Evolutionary conservation across 2,888 invertebrate species (phyloP).

Genomic region (Leptodirus hochenwartii): DNA sequence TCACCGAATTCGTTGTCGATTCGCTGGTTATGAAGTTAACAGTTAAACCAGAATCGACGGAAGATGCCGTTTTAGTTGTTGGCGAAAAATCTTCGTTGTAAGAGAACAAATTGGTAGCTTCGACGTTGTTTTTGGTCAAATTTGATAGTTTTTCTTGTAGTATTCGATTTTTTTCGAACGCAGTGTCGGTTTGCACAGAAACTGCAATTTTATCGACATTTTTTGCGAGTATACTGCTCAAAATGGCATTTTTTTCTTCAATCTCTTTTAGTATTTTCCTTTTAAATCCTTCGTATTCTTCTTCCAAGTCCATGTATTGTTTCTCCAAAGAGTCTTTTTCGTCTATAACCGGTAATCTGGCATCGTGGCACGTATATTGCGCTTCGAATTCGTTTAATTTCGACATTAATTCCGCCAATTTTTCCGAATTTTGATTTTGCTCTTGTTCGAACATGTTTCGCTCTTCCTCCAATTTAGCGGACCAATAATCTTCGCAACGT

Average conservation of each 20-base stretch:
- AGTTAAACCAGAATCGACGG: slow-evolving; percentile 18
- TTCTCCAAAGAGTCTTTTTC: slow-evolving; percentile 55
- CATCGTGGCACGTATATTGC: slow-evolving; percentile 36
- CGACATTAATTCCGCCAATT: slow-evolving; percentile 49
- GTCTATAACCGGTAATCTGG: slow-evolving; percentile 55
- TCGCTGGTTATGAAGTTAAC: slow-evolving; percentile 8
- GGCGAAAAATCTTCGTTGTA: no score
- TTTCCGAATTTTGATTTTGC: slow-evolving; percentile 56
- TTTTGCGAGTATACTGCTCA: no score
- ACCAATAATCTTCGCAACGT: slow-evolving; percentile 78
- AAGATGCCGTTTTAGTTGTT: no score
- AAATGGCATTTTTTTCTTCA: slow-evolving; percentile 34
- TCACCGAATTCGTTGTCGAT: neutral
- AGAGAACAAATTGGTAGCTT: slow-evolving; percentile 22
- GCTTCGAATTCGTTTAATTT: slow-evolving; percentile 71
- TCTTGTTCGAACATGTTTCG: slow-evolving; percentile 55
- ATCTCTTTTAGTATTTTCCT: slow-evolving; percentile 32
- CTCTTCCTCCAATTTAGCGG: slow-evolving; percentile 59
- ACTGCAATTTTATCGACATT: slow-evolving; percentile 13
- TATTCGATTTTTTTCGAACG: slow-evolving; percentile 16
- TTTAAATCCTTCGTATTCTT: slow-evolving; percentile 44
- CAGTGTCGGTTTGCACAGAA: slow-evolving; percentile 11
- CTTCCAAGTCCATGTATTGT: slow-evolving; percentile 50
- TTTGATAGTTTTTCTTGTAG: slow-evolving; percentile 21
- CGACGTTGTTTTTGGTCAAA: slow-evolving; percentile 22